Conservation (phyloP, 2,797 vertebrate species). For the Bryconaethiops microstoma region DNA sequence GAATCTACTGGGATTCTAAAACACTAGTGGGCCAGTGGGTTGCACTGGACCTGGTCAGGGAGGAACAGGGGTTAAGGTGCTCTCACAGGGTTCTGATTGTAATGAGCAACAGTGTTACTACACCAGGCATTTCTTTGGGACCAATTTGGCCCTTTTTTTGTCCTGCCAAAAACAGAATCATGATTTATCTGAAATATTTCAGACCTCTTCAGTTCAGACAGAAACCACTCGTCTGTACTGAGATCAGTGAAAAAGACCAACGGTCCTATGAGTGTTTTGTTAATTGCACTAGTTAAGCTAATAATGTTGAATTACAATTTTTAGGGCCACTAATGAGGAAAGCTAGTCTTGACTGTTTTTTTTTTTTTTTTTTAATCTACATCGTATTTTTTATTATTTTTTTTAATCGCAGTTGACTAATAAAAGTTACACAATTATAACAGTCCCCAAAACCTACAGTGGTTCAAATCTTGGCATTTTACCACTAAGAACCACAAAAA, state of each 20-base stretch:
- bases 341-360: not conserved
- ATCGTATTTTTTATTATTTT: not conserved
- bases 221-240: not conserved
- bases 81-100: conserved; percentile 20
- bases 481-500: not conserved
- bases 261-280: not conserved
- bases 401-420: conserved; percentile 29
- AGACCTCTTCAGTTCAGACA: not conserved
- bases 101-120: not conserved
- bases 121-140: not conserved
- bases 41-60: conserved; percentile 1
- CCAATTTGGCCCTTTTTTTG: no score
- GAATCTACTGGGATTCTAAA: not conserved
- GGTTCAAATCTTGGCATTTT: conserved; percentile 37
- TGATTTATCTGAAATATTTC: not conserved
- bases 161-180: not conserved
- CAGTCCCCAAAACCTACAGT: conserved; percentile 31
- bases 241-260: not conserved
- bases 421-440: conserved; percentile 30
- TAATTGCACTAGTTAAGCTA: not conserved
- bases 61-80: conserved; percentile 30
- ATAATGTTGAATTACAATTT: not conserved
- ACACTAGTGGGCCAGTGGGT: not conserved
- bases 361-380: not conserved
- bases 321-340: not conserved